These are phyloP conservation scores for Oncorhynchus gorbuscha DNA, from an alignment of 2,113 vertebrate species.

Conservation along the genomic window DNA sequence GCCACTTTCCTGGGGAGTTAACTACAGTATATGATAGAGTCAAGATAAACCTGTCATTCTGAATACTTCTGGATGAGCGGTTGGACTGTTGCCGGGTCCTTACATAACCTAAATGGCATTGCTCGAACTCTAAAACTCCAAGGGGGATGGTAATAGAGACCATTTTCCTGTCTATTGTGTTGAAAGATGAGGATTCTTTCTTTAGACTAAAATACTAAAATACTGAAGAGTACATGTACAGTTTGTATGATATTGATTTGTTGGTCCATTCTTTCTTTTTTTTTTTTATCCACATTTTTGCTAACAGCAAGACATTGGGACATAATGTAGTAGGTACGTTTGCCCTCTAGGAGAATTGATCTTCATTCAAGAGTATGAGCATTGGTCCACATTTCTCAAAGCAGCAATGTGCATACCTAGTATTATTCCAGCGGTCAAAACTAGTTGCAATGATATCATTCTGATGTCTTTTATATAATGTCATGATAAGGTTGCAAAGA, in stretches of 20 bases:
- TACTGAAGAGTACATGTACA: background rate
- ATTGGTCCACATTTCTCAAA: slow-evolving; percentile 5
- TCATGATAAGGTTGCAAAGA: too few species aligned
- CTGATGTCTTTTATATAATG: too few species aligned
- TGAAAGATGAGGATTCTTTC: background rate
- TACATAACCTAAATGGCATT: slow-evolving; percentile 53
- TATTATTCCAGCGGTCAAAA: too few species aligned
- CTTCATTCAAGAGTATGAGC: background rate
- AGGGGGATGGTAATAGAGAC: slow-evolving; percentile 18
- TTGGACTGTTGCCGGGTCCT: slow-evolving; percentile 43
- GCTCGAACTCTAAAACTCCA: slow-evolving; percentile 13
- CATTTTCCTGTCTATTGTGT: slow-evolving; percentile 17
- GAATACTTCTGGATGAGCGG: slow-evolving; percentile 50
- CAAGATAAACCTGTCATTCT: slow-evolving; percentile 52
- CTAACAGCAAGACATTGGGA: background rate
- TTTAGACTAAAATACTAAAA: background rate
- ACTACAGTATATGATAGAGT: slow-evolving; percentile 20
- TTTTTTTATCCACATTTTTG: background rate
- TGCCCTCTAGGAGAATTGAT: background rate
- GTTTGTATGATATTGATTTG: background rate
- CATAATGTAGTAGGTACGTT: too few species aligned
- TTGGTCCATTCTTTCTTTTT: background rate
- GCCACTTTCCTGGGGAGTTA: slow-evolving; percentile 27
- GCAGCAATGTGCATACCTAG: too few species aligned
- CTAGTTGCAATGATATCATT: too few species aligned